These are phyloP conservation scores for Phania funesta DNA, from an alignment of 2,888 invertebrate species.

Conservation along the genomic window DNA sequence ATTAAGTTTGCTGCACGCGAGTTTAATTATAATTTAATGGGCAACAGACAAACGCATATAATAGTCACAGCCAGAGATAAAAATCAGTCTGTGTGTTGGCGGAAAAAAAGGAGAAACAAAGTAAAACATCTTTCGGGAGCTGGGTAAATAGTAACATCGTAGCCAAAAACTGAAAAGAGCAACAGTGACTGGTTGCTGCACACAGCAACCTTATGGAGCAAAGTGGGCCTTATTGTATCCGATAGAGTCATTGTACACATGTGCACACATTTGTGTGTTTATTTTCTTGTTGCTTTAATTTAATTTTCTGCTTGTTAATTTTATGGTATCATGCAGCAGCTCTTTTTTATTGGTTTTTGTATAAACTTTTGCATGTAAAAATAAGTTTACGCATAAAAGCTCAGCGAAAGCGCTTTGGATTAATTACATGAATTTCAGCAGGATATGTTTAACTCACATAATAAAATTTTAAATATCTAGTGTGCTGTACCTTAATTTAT, in stretches of 20 bases:
- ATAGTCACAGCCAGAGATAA: slow-evolving; percentile 28
- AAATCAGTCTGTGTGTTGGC: slow-evolving; percentile 4
- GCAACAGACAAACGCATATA: slow-evolving; percentile 43
- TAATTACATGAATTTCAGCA: too few species aligned
- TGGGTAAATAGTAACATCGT: slow-evolving; percentile 9
- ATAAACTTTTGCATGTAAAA: too few species aligned
- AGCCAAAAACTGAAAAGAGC: slow-evolving; percentile 15
- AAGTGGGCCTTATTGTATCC: background rate
- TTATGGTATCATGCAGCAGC: background rate
- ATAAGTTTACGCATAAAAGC: too few species aligned
- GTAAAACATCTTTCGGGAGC: background rate
- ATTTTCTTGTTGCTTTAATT: slow-evolving; percentile 10
- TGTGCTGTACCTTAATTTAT: too few species aligned
- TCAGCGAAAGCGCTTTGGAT: too few species aligned
- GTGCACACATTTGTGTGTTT: background rate
- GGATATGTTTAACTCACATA: too few species aligned
- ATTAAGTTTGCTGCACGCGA: slow-evolving; percentile 75
- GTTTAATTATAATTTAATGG: slow-evolving; percentile 76
- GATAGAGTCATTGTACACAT: slow-evolving; percentile 45
- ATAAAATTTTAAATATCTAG: too few species aligned
- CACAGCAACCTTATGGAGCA: background rate
- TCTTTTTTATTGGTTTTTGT: too few species aligned
- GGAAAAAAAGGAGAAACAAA: background rate
- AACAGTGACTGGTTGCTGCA: background rate
- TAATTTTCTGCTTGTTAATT: slow-evolving; percentile 27